These are phyloP conservation scores for Rhogogaster chlorosoma DNA, from an alignment of 2,888 invertebrate genomes.

Conservation along the genomic window DNA sequence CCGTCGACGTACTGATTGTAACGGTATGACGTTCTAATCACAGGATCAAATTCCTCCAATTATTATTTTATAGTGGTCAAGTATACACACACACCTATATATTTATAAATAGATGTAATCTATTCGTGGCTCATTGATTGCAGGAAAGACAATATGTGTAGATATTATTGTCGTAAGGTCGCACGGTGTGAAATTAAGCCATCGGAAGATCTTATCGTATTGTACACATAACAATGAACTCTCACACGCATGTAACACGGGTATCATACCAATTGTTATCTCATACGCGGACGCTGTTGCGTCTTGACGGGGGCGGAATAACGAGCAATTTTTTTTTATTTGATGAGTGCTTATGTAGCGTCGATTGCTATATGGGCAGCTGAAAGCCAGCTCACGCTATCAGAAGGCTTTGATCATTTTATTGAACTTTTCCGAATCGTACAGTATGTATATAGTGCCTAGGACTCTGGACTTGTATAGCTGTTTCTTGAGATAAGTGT, in stretches of 20 bases:
- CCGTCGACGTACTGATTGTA: not conserved
- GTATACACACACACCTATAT: not conserved
- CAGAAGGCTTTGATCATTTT: too few species aligned
- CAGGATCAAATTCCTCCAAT: not conserved
- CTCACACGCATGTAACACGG: not conserved
- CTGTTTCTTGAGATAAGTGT: not conserved
- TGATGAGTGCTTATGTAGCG: not conserved
- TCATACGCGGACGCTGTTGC: not conserved
- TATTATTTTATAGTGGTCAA: not conserved
- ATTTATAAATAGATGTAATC: not conserved
- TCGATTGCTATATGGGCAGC: not conserved
- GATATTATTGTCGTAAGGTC: not conserved
- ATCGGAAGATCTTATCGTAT: slow-evolving; percentile 22
- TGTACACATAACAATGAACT: not conserved
- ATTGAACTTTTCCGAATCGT: not conserved
- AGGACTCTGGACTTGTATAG: not conserved
- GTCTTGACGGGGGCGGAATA: not conserved
- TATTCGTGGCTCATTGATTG: not conserved
- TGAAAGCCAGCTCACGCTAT: not conserved
- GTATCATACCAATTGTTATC: not conserved
- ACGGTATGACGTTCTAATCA: not conserved
- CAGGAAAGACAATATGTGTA: not conserved
- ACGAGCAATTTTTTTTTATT: not conserved
- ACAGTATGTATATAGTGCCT: not conserved
- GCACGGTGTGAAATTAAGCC: not conserved